Evolutionary conservation across 2,797 vertebrate species (phyloP).

Genomic region (Hyperoplus immaculatus): DNA sequence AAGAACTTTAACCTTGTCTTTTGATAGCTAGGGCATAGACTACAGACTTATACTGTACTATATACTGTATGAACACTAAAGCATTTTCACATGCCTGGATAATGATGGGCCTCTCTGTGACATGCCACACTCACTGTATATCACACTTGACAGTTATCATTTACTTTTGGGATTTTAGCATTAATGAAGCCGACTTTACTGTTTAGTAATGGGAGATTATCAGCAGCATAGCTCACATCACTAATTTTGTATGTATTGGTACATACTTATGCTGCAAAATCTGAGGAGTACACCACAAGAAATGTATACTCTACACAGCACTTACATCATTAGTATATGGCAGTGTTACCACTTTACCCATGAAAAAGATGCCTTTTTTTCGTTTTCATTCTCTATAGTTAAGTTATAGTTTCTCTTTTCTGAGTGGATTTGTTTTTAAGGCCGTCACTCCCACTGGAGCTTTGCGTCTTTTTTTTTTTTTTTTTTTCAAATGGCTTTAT

Average conservation of each 20-base stretch:
- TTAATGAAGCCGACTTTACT: constrained; percentile 24
- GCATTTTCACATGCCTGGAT: constrained; percentile 36
- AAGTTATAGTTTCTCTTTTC: constrained; percentile 40
- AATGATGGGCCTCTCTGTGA: constrained; percentile 46
- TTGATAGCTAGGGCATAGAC: constrained; percentile 20
- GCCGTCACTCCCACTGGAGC: constrained; percentile 62
- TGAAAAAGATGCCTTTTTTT: constrained; percentile 80
- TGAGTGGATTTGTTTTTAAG: constrained; percentile 33
- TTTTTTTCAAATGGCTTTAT: constrained; percentile 45
- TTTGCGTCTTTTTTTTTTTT: constrained; percentile 31
- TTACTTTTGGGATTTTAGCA: constrained; percentile 57
- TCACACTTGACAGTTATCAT: constrained; percentile 60
- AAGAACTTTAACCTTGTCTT: constrained; percentile 28
- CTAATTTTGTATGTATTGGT: constrained; percentile 38
- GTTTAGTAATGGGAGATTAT: constrained; percentile 19
- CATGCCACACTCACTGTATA: constrained; percentile 51
- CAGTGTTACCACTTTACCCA: constrained; percentile 63
- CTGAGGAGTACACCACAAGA: constrained; percentile 34
- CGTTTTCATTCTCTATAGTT: constrained; percentile 51
- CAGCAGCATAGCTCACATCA: constrained; percentile 3
- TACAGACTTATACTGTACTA: background rate
- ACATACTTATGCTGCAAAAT: constrained; percentile 49
- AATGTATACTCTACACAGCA: constrained; percentile 34
- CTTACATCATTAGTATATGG: constrained; percentile 34
- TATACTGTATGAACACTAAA: constrained; percentile 20